These are phyloP conservation scores for Ranitomeya imitator DNA, from an alignment of 2,113 vertebrate genomes.

Conservation along the genomic window DNA sequence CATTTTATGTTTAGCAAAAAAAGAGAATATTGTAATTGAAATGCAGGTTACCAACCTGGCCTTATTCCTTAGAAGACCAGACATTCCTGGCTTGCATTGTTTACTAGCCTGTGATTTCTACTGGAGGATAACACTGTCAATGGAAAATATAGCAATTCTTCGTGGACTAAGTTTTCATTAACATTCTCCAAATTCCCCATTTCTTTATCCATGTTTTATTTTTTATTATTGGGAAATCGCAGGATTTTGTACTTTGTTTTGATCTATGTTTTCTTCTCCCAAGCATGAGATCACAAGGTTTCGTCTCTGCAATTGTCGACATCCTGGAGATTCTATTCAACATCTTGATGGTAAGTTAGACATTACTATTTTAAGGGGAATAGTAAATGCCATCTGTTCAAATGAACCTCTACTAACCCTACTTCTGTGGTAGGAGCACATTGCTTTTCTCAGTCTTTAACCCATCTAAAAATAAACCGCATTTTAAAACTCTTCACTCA, in stretches of 20 bases:
- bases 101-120: not conserved
- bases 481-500: not conserved
- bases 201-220: not conserved
- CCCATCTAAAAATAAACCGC: not conserved
- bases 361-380: not conserved
- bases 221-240: not conserved
- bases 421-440: not conserved
- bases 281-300: constrained; percentile 15
- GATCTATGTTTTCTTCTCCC: not conserved
- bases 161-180: not conserved
- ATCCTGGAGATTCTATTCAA: not conserved
- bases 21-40: not conserved
- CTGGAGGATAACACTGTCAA: not conserved
- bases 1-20: not conserved
- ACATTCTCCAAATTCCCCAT: not conserved
- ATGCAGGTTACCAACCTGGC: not conserved
- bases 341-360: constrained; percentile 15
- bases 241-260: not conserved
- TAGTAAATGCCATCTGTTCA: not conserved
- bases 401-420: not conserved
- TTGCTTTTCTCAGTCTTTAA: not conserved
- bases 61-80: not conserved
- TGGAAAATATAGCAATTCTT: not conserved
- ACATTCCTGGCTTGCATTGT: not conserved
- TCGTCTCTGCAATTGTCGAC: not conserved